phyloP scores from a whole-genome alignment of 1,140 invertebrate genomes.

The Anadara kagoshimensis region DNA sequence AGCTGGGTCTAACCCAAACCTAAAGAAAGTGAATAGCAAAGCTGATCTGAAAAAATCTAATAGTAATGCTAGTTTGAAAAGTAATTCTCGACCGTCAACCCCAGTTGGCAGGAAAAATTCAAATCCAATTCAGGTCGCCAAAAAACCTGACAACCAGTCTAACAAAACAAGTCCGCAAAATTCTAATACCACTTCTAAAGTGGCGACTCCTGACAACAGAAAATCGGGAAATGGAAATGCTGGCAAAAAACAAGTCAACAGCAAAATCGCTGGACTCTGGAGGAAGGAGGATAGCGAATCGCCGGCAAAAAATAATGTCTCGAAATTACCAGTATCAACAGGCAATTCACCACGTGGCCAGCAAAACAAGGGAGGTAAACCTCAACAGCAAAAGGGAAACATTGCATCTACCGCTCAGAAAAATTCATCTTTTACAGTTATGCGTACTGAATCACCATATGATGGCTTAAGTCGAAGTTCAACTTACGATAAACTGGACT shows the following conservation, averaged over 20 bases:
- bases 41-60: constrained; percentile 72
- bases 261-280: constrained; percentile 92
- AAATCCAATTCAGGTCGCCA: background rate
- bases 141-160: constrained; percentile 22
- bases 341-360: constrained; percentile 5
- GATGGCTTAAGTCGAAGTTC: constrained; percentile 57
- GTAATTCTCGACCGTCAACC: constrained; percentile 59
- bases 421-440: constrained; percentile 22
- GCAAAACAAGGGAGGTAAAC: constrained; percentile 3
- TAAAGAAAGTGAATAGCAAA: constrained; percentile 47
- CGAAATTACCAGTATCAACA: constrained; percentile 49
- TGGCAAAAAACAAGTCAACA: constrained; percentile 82
- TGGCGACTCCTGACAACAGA: constrained; percentile 46
- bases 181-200: constrained; percentile 43
- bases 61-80: constrained; percentile 68
- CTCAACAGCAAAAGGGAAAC: constrained; percentile 2
- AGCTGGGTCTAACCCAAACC: constrained; percentile 42
- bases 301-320: constrained; percentile 24
- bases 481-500: constrained; percentile 63
- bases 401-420: constrained; percentile 15
- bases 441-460: constrained; percentile 26
- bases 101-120: constrained; percentile 47
- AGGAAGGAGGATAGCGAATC: constrained; percentile 78
- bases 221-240: constrained; percentile 27
- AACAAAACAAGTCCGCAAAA: constrained; percentile 69